phyloP scores from a whole-genome alignment of 1,140 invertebrate species.

The Bombus terrestris region DNA sequence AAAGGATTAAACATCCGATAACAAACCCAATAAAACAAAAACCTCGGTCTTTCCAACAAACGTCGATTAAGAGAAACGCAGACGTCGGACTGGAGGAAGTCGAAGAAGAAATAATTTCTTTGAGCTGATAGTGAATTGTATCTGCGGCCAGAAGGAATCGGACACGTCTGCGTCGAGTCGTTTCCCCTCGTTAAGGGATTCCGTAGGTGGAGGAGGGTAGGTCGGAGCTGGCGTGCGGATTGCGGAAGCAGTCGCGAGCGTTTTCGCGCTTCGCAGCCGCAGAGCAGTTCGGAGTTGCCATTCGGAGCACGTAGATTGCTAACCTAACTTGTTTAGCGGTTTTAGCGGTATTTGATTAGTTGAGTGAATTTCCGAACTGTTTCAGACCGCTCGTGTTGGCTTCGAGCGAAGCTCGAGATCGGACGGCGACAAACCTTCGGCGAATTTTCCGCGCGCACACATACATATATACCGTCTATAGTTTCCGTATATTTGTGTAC shows the following conservation, averaged over 20 bases:
- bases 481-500: background rate
- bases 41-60: background rate
- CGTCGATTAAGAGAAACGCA: background rate
- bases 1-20: too few relatives aligned
- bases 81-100: background rate
- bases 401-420: conserved; percentile 50
- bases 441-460: conserved; percentile 53
- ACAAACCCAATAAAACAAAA: background rate
- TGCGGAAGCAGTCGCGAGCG: conserved; percentile 69
- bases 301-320: conserved; percentile 81
- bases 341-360: conserved; percentile 82
- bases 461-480: background rate
- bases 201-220: conserved; percentile 40
- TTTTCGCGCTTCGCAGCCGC: conserved; percentile 70
- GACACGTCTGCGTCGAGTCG: conserved; percentile 64
- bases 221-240: conserved; percentile 60
- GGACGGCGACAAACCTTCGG: conserved; percentile 63
- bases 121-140: background rate
- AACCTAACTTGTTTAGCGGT: conserved; percentile 82
- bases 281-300: conserved; percentile 75
- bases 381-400: conserved; percentile 65
- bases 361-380: conserved; percentile 81
- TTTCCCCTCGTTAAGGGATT: conserved; percentile 70
- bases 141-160: conserved; percentile 49
- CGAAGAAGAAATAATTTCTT: background rate